Conservation (phyloP, 2,113 vertebrate species). For the Mormyrus lacerda region DNA sequence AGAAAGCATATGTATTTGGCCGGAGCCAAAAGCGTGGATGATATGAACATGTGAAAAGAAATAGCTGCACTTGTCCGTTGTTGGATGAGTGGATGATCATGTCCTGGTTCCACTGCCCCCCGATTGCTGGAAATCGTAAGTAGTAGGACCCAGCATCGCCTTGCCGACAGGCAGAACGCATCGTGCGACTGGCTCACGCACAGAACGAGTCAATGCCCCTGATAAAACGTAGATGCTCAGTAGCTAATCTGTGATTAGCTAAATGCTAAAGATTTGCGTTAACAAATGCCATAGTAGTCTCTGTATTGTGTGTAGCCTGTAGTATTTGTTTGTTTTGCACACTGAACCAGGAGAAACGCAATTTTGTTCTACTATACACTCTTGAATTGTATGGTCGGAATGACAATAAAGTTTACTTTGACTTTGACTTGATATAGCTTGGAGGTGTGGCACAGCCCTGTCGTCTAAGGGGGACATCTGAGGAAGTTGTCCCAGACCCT, state of each 20-base stretch:
- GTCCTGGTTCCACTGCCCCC: background rate
- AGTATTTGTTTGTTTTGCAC: too few species aligned
- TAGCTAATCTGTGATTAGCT: background rate
- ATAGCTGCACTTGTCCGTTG: background rate
- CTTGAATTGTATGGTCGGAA: too few species aligned
- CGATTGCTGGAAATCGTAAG: background rate
- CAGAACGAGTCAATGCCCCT: background rate
- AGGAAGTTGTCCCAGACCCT: background rate
- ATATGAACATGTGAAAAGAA: background rate
- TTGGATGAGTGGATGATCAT: background rate
- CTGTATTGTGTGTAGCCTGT: too few species aligned
- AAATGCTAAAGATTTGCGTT: background rate
- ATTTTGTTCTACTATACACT: too few species aligned
- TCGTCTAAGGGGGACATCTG: background rate
- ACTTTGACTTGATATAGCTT: background rate
- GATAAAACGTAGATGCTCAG: background rate
- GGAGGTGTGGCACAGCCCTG: background rate
- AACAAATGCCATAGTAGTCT: too few species aligned
- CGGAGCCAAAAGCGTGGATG: background rate
- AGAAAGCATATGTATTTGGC: background rate
- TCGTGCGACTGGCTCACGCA: background rate
- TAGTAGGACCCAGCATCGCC: background rate
- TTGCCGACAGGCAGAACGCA: background rate
- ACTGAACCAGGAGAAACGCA: too few species aligned
- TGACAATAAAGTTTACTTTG: too few species aligned